Evolutionary conservation across 1,140 invertebrate genomes (phyloP), one percentile per base, ranked within the genome.

Genomic region (Conus betulinus): DNA sequence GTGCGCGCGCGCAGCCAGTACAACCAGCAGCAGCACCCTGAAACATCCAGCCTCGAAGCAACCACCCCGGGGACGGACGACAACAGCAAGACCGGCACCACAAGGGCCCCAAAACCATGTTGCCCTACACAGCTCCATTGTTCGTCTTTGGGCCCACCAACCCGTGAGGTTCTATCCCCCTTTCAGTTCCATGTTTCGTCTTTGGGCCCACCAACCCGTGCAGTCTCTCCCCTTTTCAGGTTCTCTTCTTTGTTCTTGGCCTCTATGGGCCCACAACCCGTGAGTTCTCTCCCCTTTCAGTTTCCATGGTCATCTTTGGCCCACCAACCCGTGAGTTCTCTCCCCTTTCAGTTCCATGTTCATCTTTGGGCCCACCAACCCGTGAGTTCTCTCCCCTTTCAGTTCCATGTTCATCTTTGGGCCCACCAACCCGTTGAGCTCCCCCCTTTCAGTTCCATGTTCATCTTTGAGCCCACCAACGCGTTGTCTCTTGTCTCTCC

Each of bases 61-160:
- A 88, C 81, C 88, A 86, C 39, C 89, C 89, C 51, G 88, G 71
- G 20, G 89, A 91, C 20, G 67, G 86, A 90, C 57, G n/a, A 87
- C 20, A 89, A 89, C 23, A 88, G 89, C 39, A 89, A 88, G 87
- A 91, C 90, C 71, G 91, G 93, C 95, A 99, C 98, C 97, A 98
- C 99, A n/a, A n/a, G 96, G 91, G 94, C n/a, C 95, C 99, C 95
- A 99, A 99, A 97, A 99, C 99, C 96, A 99, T 99, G 98, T 97
- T 99, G 96, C 99, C 99, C 96, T 99, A n/a, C n/a, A 99, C 96
- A 99, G 98, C 96, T 99, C 99, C 95, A 99, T 99, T n/a, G n/a
- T n/a, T n/a, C n/a, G n/a, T n/a, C n/a, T n/a, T n/a, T n/a, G n/a
- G n/a, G n/a, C n/a, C n/a, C n/a, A n/a, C n/a, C n/a, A n/a, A n/a